phyloP scores from a whole-genome alignment of 2,797 vertebrate species.

The Eulemur mongoz region DNA sequence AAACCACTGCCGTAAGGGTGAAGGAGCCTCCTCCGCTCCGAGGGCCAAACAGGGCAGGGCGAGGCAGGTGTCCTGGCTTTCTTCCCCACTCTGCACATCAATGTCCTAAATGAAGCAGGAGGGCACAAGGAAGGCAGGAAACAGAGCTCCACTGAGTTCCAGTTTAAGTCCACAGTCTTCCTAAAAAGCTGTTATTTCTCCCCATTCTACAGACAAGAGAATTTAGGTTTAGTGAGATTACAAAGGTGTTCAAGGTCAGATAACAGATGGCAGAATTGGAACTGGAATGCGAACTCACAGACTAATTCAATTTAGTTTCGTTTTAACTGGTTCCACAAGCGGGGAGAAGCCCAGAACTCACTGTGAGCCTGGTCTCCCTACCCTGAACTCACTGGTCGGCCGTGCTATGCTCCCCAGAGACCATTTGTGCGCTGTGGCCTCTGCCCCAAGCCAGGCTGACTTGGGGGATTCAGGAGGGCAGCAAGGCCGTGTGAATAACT shows the following conservation, averaged over 20 bases:
- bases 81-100: not conserved
- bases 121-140: not conserved
- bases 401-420: not conserved
- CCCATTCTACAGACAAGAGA: not conserved
- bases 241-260: not conserved
- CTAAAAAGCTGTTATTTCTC: not conserved
- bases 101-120: not conserved
- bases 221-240: not conserved
- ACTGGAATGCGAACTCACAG: not conserved
- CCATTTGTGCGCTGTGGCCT: not conserved
- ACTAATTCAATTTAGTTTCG: not conserved
- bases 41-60: not conserved
- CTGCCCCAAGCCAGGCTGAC: not conserved
- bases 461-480: not conserved
- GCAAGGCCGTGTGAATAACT: not conserved
- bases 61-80: not conserved
- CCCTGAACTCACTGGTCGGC: not conserved
- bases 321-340: not conserved
- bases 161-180: not conserved
- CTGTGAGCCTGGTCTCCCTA: not conserved
- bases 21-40: not conserved
- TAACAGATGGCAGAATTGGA: not conserved
- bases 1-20: too few relatives aligned
- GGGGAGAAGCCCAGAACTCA: not conserved
- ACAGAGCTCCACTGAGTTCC: not conserved